Base-by-base conservation (phyloP, 2,113 vertebrate species). In the Panthera uncia region DNA sequence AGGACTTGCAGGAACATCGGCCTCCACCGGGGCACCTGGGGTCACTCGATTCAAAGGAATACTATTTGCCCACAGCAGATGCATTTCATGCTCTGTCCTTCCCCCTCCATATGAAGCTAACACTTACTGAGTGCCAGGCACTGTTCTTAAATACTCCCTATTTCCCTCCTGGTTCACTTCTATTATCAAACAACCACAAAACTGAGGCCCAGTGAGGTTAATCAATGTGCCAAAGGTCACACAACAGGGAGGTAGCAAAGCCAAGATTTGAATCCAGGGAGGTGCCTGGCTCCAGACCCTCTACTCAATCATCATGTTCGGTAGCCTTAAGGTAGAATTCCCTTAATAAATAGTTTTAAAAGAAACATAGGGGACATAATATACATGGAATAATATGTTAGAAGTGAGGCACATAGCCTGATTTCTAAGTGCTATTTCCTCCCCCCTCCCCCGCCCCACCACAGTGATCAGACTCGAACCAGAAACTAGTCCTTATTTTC, bases 401-500 rank as follows among this genome's bases (percentile, higher is more conserved):
- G 50, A 94, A 74, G 68, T 88, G 41, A 87, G 83, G 38, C 38
- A 74, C 68, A 65, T 1, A 15, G 78, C 69, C 69, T 76, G 48
- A 66, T 36, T 92, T 73, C 78, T 55, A 18, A 48, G 41, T 86
- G 36, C 7, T 57, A 25, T 19, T 94, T 78, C 38, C 69, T 87
- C 76, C 8, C 55, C 27, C 81, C 23, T 65, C 63, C 52, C 14
- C 45, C 45, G 1, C 45, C 45, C 45, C 45, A 8, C 45, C 52
- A 69, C 2, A 5, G 79, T 52, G 61, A 1, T 21, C 33, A 29
- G 50, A 87, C 50, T 61, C 18, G 5, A 88, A 65, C 63, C 92
- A 96, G 68, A 95, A 91, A 89, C 15, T 12, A 94, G 94, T 88
- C 57, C 33, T 76, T 41, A 88, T 85, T 96, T 94, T 52, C 87